These are phyloP conservation scores for Martes martes DNA, from an alignment of 2,113 vertebrate genomes.

Conservation along the genomic window DNA sequence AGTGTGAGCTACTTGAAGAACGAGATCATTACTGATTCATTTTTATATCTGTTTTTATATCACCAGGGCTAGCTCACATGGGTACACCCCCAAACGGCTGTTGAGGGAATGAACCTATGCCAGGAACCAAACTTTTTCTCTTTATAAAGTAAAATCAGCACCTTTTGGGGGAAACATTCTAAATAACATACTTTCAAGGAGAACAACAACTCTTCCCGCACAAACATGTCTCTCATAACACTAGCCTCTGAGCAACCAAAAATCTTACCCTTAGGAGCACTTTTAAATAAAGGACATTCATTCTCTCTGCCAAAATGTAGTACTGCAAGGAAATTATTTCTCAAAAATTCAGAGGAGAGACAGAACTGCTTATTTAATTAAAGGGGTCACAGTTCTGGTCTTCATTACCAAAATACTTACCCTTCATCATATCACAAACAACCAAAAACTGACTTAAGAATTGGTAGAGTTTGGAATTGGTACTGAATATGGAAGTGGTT, in stretches of 20 bases:
- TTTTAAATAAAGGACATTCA: neutral
- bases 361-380: neutral
- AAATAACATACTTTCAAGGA: neutral
- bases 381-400: neutral
- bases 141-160: constrained; percentile 45
- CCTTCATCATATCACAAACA: neutral
- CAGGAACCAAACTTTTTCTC: neutral
- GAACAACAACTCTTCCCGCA: neutral
- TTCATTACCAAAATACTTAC: neutral
- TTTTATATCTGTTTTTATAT: neutral
- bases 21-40: neutral
- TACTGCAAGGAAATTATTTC: neutral
- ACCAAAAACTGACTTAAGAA: neutral
- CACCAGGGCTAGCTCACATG: neutral
- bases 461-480: neutral
- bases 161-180: neutral
- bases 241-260: neutral
- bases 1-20: neutral
- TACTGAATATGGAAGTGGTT: neutral
- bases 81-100: neutral
- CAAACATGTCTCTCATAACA: neutral
- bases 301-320: neutral
- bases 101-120: neutral
- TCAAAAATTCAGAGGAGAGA: neutral
- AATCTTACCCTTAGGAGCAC: neutral